These are phyloP conservation scores for Colinus virginianus DNA, from an alignment of 2,113 vertebrate species.

Conservation along the genomic window DNA sequence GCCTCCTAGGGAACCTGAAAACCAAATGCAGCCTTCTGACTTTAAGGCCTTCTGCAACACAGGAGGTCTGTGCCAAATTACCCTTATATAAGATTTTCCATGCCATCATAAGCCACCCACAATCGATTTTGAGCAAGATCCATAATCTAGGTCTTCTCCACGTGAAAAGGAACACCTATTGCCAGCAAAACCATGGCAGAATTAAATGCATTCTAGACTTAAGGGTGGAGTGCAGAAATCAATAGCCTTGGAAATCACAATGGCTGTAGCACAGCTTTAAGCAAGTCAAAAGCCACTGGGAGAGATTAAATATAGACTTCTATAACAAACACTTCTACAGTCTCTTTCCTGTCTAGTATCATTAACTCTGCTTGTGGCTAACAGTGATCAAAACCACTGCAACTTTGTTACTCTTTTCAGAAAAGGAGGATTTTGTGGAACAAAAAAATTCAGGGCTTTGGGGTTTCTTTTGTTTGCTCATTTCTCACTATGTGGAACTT, in stretches of 20 bases:
- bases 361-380: not conserved
- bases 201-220: slow-evolving; percentile 7
- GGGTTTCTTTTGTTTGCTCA: not conserved
- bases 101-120: not conserved
- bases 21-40: not conserved
- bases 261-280: not conserved
- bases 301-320: not conserved
- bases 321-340: not conserved
- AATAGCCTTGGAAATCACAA: not conserved
- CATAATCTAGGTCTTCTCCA: not conserved
- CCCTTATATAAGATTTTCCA: not conserved
- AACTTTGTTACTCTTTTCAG: not conserved
- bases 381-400: not conserved
- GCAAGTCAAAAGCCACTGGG: not conserved
- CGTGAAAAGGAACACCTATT: not conserved
- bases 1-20: not conserved
- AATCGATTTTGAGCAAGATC: not conserved
- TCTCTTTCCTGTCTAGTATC: not conserved
- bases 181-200: not conserved
- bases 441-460: not conserved
- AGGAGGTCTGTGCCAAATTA: not conserved
- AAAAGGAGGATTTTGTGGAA: not conserved
- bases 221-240: not conserved
- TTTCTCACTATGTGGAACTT: not conserved
- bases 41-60: not conserved